These are phyloP conservation scores for Cavia aperea DNA, from an alignment of 2,113 vertebrate genomes.

Conservation along the genomic window DNA sequence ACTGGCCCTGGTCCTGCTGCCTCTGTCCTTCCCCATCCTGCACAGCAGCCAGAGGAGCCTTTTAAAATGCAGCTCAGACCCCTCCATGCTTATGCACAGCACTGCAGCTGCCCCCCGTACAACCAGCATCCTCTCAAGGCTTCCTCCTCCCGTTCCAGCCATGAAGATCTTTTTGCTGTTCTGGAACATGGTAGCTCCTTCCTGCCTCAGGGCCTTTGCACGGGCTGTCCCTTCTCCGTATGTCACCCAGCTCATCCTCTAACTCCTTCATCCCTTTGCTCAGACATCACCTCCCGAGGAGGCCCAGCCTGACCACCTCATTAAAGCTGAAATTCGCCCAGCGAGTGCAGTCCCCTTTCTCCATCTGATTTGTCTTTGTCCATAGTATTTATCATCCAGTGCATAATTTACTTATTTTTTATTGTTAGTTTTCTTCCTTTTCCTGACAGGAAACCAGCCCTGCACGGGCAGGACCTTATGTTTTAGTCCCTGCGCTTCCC, in stretches of 20 bases:
- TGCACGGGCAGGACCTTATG: not conserved
- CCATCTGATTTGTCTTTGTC: not conserved
- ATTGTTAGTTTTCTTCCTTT: not conserved
- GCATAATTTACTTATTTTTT: not conserved
- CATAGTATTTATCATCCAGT: not conserved
- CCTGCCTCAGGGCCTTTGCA: constrained; percentile 25
- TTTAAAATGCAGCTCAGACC: not conserved
- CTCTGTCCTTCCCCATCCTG: not conserved
- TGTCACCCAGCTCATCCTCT: not conserved
- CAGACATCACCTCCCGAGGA: not conserved
- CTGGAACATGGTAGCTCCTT: not conserved
- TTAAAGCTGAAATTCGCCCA: not conserved
- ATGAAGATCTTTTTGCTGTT: accelerated
- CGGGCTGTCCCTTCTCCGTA: accelerated
- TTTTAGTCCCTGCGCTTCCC: not conserved
- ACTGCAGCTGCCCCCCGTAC: accelerated
- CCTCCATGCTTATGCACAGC: accelerated
- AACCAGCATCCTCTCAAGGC: not conserved
- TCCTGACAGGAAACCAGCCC: not conserved
- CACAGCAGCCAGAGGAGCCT: not conserved
- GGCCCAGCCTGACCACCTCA: not conserved
- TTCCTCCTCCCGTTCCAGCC: accelerated
- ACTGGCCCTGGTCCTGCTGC: too few relatives aligned
- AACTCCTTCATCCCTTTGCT: not conserved
- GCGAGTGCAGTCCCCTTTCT: accelerated